Evolutionary conservation across 1,140 invertebrate genomes (phyloP).

Genomic region (Drosophila ohnishii): DNA sequence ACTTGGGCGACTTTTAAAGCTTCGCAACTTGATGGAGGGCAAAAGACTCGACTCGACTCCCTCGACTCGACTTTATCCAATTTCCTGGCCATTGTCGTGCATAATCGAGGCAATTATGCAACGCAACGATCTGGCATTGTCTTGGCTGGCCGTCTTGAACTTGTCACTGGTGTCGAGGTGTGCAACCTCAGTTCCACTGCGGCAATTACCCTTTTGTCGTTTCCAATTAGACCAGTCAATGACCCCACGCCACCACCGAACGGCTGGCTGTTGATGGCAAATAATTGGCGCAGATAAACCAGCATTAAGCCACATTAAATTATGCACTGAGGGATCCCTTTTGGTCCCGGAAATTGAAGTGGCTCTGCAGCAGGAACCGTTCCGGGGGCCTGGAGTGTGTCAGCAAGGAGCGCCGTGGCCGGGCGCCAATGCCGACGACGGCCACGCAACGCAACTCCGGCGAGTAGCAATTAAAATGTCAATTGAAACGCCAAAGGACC

Average conservation of each 20-base stretch:
- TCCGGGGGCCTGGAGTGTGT: constrained; percentile 10
- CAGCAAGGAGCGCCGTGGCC: constrained; percentile 13
- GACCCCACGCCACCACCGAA: constrained; percentile 26
- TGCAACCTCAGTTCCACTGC: constrained; percentile 15
- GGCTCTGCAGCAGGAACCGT: constrained; percentile 12
- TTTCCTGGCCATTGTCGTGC: constrained; percentile 25
- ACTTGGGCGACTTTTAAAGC: constrained; percentile 37
- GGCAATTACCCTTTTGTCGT: constrained; percentile 40
- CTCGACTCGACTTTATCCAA: constrained; percentile 3
- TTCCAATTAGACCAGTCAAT: constrained; percentile 60
- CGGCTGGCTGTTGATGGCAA: constrained; percentile 40
- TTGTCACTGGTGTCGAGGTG: constrained; percentile 16
- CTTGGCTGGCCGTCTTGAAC: constrained; percentile 25
- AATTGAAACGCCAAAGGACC: constrained; percentile 63
- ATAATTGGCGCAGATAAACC: constrained; percentile 59
- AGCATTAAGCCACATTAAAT: constrained; percentile 64
- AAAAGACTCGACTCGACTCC: background rate
- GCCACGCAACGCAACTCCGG: constrained; percentile 31
- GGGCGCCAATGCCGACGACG: constrained; percentile 6
- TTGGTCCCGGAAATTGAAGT: constrained; percentile 27
- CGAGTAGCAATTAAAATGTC: constrained; percentile 75
- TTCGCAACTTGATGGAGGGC: constrained; percentile 16
- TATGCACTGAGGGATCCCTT: constrained; percentile 56
- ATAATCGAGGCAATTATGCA: constrained; percentile 51
- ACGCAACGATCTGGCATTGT: constrained; percentile 38